These are phyloP conservation scores for Henicopernis longicauda DNA, from an alignment of 2,113 vertebrate genomes.

Conservation along the genomic window DNA sequence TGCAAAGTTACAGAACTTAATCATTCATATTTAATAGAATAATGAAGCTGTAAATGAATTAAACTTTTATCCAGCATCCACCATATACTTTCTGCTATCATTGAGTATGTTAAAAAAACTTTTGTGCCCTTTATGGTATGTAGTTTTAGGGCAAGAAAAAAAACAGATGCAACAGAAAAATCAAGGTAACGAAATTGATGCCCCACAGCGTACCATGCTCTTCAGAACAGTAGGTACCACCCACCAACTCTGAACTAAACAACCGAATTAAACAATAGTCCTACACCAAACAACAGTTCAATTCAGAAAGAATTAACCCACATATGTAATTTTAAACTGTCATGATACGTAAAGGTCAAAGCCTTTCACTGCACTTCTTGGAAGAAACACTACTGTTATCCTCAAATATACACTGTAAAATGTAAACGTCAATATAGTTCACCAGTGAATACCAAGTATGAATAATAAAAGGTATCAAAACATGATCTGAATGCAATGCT, in stretches of 20 bases:
- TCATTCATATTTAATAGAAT: background rate
- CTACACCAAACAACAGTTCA: too few species aligned
- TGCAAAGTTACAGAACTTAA: background rate
- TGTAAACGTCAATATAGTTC: rapidly evolving
- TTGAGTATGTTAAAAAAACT: background rate
- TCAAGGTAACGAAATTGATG: background rate
- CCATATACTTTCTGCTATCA: background rate
- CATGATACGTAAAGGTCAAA: background rate
- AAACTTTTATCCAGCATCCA: background rate
- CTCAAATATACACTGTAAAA: background rate
- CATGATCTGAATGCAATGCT: background rate
- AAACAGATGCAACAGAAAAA: background rate
- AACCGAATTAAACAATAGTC: background rate
- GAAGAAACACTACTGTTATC: background rate
- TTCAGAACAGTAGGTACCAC: background rate
- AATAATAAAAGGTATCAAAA: background rate
- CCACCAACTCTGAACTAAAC: background rate
- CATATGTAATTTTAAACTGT: rapidly evolving
- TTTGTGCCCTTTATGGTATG: rapidly evolving
- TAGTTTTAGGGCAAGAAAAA: background rate
- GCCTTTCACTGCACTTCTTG: background rate
- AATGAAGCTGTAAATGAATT: background rate
- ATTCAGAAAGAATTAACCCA: background rate
- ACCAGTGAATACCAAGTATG: background rate
- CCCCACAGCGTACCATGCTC: rapidly evolving